Base-by-base conservation (phyloP, 2,113 vertebrate species). In the Anas platyrhynchos region DNA sequence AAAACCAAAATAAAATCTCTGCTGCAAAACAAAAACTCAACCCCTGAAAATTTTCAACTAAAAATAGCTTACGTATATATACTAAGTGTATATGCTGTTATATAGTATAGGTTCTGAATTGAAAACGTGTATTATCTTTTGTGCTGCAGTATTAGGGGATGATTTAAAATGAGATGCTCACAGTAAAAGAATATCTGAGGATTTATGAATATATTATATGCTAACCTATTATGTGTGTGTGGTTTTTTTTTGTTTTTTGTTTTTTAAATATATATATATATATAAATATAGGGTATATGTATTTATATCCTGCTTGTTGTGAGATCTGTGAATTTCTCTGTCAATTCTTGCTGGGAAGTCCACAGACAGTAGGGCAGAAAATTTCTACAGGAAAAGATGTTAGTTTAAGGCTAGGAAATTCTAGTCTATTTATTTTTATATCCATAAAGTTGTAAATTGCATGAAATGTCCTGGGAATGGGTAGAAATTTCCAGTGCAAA, bases 401-500 rank as follows among this genome's bases (percentile, higher is more conserved):
- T 69, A 63, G 2, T 79, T 85, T 79, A 84, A 66, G 41, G 18
- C 23, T 73, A 46, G 23, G 4, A 72, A 15, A 6, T 11, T 82
- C 22, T 65, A 11, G 3, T 59, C 4, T 0, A 22, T 56, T 77
- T 71, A n/a, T 67, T 75, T 88, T 86, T 81, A 26, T 61, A 77
- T 41, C 12, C 18, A 54, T 44, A 59, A 66, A 26, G 13, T 32
- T 86, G 36, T 56, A 88, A 74, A 75, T 75, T 52, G 54, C 18
- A 83, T 79, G 6, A 56, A 78, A 3, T 48, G 16, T 80, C 25
- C 31, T 55, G 8, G 48, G 72, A 76, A 76, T 41, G 25, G 2
- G 6, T 86, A 85, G 63, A 83, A 93, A 79, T 32, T 38, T 83
- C 26, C 87, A 34, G 62, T 38, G 65, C 29, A 89, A 92, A 71